These are phyloP conservation scores for Drosophila lini DNA, from an alignment of 1,140 invertebrate genomes.

Conservation along the genomic window DNA sequence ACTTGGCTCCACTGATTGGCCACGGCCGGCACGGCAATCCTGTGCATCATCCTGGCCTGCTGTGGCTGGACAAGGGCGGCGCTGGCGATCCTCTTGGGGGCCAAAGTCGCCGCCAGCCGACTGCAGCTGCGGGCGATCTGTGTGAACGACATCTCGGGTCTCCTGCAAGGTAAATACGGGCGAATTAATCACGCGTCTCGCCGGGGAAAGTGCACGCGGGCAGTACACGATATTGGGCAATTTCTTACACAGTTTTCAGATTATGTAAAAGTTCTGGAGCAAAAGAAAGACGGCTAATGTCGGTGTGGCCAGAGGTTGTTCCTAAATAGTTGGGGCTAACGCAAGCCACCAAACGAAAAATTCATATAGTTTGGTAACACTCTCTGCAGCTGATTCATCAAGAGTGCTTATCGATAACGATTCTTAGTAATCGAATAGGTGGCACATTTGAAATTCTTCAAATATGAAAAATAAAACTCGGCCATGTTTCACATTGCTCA, in stretches of 20 bases:
- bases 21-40: slow-evolving; percentile 64
- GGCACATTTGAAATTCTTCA: not conserved
- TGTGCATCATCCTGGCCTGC: slow-evolving; percentile 76
- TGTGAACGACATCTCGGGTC: slow-evolving; percentile 72
- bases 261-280: slow-evolving; percentile 80
- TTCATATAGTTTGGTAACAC: not conserved
- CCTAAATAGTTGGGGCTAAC: not conserved
- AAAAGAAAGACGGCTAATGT: slow-evolving; percentile 28
- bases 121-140: slow-evolving; percentile 80
- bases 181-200: slow-evolving; percentile 11
- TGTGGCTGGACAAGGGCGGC: slow-evolving; percentile 60
- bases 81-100: slow-evolving; percentile 59
- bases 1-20: slow-evolving; percentile 69
- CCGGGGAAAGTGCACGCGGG: not conserved
- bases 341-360: not conserved
- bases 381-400: not conserved
- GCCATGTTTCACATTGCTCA: slow-evolving; percentile 7
- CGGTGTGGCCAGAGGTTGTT: slow-evolving; percentile 16
- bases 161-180: slow-evolving; percentile 41
- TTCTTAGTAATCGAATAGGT: not conserved
- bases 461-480: not conserved
- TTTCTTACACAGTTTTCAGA: slow-evolving; percentile 76
- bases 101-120: slow-evolving; percentile 71
- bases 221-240: slow-evolving; percentile 29
- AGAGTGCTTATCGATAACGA: not conserved